Evolutionary conservation across 2,888 invertebrate species (phyloP).

Genomic region (Lordiphosa andalusiaca): DNA sequence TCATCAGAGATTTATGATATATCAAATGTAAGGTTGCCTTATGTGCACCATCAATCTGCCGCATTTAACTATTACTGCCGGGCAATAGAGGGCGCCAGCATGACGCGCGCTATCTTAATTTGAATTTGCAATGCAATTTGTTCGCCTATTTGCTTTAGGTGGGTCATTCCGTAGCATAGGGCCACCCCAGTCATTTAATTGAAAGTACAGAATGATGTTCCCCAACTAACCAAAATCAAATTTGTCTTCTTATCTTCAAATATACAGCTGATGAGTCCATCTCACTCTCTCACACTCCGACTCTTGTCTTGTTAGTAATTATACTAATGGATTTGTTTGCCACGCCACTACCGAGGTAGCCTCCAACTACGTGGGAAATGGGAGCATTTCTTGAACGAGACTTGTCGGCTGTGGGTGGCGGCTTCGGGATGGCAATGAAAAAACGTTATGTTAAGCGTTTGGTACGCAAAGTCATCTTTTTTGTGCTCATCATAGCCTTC

Average conservation of each 20-base stretch:
- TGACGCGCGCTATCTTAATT: constrained; percentile 23
- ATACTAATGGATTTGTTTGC: constrained; percentile 28
- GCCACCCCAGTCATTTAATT: constrained; percentile 33
- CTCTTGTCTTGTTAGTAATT: constrained; percentile 19
- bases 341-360: constrained; percentile 17
- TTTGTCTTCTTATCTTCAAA: constrained; percentile 3
- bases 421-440: constrained; percentile 56
- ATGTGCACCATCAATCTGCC: no score
- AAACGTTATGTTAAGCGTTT: constrained; percentile 68
- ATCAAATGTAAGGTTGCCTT: no score
- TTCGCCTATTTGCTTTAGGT: constrained; percentile 4
- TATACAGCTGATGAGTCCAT: constrained; percentile 11
- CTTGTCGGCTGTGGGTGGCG: constrained; percentile 17
- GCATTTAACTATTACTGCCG: no score
- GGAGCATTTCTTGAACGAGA: constrained; percentile 26
- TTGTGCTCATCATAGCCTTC: constrained; percentile 42
- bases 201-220: constrained; percentile 54
- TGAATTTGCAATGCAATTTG: constrained; percentile 20
- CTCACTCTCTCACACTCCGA: constrained; percentile 19
- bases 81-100: constrained; percentile 38
- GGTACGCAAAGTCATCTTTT: constrained; percentile 55
- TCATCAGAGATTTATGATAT: no score
- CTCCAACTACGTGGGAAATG: constrained; percentile 20
- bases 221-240: constrained; percentile 14
- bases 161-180: neutral